Evolutionary conservation across 2,797 vertebrate genomes (phyloP).

Genomic region (Cirrhinus mrigala): DNA sequence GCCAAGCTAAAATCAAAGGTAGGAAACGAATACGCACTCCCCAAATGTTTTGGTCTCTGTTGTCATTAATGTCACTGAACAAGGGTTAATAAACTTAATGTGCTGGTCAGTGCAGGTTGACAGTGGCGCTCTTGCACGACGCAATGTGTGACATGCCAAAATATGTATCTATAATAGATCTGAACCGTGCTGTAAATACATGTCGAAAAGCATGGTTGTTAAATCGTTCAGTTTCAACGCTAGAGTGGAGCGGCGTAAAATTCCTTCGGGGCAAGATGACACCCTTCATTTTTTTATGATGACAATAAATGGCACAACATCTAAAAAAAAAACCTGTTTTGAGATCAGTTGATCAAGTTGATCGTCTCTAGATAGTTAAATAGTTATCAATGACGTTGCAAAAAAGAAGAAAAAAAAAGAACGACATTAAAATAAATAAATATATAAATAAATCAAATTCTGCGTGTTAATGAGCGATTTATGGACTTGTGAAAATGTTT

Average conservation of each 20-base stretch:
- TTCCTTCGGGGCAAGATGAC: too few species aligned
- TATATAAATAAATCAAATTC: too few species aligned
- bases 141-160: not conserved
- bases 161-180: too few species aligned
- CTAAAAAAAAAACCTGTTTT: not conserved
- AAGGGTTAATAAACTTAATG: not conserved
- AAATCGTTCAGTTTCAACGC: not conserved
- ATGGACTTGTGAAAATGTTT: not conserved
- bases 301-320: not conserved
- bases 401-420: too few species aligned
- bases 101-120: not conserved
- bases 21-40: not conserved
- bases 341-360: too few species aligned
- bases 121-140: not conserved
- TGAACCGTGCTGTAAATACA: not conserved
- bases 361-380: too few species aligned
- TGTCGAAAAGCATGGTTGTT: not conserved
- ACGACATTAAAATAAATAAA: too few species aligned
- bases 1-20: constrained; percentile 46
- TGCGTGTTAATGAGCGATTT: too few species aligned
- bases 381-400: too few species aligned
- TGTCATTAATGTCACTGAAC: not conserved
- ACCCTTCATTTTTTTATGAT: not conserved
- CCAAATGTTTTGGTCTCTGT: not conserved
- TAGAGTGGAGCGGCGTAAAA: not conserved